Base-by-base conservation (phyloP, 1,140 invertebrate genomes). In the Hermetia illucens region DNA sequence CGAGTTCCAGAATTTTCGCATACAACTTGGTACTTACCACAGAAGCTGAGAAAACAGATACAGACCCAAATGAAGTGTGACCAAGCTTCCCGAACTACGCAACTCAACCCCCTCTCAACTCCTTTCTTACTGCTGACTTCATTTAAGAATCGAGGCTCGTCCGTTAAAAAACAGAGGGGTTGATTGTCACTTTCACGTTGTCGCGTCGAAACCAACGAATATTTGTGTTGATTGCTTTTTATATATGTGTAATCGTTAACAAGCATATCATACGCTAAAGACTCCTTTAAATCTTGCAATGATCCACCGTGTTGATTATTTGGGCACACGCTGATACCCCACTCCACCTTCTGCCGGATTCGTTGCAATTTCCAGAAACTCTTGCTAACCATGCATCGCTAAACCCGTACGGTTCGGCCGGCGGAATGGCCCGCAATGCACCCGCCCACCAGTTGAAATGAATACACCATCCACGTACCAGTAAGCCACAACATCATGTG, bases 131-230 rank as follows among this genome's bases (percentile, higher is more conserved):
- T 24, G 10, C 5, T n/a, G 17, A 16, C 35, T n/a, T 37, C 35
- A 29, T 37, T 37, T 16, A 37, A 24, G 29, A 37, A 37, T 33
- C 22, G 24, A 20, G 32, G 21, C 17, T 40, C 20, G 15, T 22
- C 54, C 25, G 36, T 29, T 21, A 27, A 19, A 8, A 24, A 12
- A 25, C 42, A 40, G 13, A 66, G 70, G 0, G 72, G 72, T 39
- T 74, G 53, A 17, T 70, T 72, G 41, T 75, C 75, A 36, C 75
- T 75, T 63, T 78, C 75, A 12, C 72, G 62, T 51, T 77, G 74
- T 36, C 76, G 62, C 5, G 75, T 68, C 38, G 73, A 76, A 1
- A 72, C 69, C 3, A 34, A 40, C 32, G 53, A 49, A 25, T n/a
- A n/a, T 39, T 39, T 25, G 33, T 39, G 51, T 19, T 55, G 51